Evolutionary conservation across 2,113 vertebrate species (phyloP).

Genomic region (Castor canadensis): DNA sequence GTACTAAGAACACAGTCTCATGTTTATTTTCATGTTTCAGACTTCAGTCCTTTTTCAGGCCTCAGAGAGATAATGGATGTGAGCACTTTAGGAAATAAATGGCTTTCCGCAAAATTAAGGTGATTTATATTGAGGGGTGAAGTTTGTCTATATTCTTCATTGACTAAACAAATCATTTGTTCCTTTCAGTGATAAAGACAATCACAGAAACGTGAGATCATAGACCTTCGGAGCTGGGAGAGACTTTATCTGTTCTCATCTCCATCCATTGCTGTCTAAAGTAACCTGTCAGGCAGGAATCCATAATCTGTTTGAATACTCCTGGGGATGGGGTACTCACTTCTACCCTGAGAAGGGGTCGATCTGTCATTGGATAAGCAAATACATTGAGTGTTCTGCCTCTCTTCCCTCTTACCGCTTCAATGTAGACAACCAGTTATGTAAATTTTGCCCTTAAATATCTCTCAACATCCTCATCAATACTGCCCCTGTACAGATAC

Average conservation of each 20-base stretch:
- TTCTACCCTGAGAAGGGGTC: not conserved
- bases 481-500: not conserved
- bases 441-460: conserved; percentile 34
- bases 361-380: conserved; percentile 35
- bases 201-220: not conserved
- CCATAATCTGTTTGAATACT: conserved; percentile 40
- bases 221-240: not conserved
- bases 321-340: conserved; percentile 33
- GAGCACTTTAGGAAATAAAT: conserved; percentile 63
- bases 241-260: not conserved
- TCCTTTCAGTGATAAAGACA: conserved; percentile 42
- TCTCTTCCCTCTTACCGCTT: not conserved
- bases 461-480: not conserved
- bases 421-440: not conserved
- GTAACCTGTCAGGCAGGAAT: conserved; percentile 22
- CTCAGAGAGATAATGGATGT: conserved; percentile 54
- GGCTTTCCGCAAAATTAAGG: conserved; percentile 60
- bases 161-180: conserved; percentile 67
- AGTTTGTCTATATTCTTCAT: conserved; percentile 66
- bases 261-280: not conserved
- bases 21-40: not conserved
- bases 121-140: conserved; percentile 70
- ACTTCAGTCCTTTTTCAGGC: not conserved
- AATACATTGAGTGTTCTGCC: not conserved
- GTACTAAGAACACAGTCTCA: not conserved